Base-by-base conservation (phyloP, 2,113 vertebrate species). In the Pyrgilauda ruficollis region DNA sequence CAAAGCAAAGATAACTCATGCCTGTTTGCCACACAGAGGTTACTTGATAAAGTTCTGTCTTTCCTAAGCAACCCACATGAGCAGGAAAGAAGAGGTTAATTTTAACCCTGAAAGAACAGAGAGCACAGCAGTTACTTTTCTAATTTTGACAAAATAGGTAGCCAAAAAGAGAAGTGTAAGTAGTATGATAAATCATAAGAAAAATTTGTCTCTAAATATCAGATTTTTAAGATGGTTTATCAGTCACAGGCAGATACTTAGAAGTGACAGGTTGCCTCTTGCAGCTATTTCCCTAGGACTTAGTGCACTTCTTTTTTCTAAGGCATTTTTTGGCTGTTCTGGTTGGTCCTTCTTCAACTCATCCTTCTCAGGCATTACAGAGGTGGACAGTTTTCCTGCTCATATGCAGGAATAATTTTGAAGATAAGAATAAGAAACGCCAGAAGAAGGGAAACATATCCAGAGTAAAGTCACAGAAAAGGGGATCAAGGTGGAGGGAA, bases 271-370 rank as follows among this genome's bases (percentile, higher is more conserved):
- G 23, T 4, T 76, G 12, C 47, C 33, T 66, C 37, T 70, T 0
- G 0, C 18, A 74, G 10, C 5, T 62, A 5, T 53, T 75, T 9
- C 11, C 8, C 13, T 1, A 3, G 24, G 19, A 67, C 14, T 15
- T 8, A 24, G 23, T 23, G 41, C 7, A 9, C 2, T 87, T 70
- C 23, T 75, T 69, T 46, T 47, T 52, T 35, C 46, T 67, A 22
- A 19, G 7, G 8, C 1, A 0, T 67, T 63, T 82, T 94, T 82
- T 70, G n/a, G 8, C 11, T 58, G 18, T 15, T 31, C 46, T 89
- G 20, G 6, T 64, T 77, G 11, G 8, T 35, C 12, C 31, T 64
- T 81, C 21, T 64, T 81, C 21, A 62, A 35, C 13, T 59, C 58
- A 39, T 49, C n/a, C 4, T 80, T 72, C 58, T 59, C 35, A 78